Conservation (phyloP, 2,797 vertebrate species). For the Halcyon badia region DNA sequence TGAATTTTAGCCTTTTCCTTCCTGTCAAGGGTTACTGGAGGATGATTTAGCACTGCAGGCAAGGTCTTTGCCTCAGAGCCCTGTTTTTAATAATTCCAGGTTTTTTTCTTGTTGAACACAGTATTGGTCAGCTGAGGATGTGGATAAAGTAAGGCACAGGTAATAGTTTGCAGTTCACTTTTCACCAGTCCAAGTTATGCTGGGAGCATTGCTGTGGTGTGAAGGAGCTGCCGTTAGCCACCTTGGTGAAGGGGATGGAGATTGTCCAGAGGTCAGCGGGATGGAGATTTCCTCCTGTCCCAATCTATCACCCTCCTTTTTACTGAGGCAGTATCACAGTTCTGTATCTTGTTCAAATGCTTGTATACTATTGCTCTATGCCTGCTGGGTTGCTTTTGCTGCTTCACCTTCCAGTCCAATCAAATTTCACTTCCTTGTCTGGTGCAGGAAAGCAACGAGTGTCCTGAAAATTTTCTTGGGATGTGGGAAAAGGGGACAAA, state of each 20-base stretch:
- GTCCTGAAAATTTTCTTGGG: background rate
- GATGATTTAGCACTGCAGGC: background rate
- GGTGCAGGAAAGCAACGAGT: background rate
- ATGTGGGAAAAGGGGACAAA: background rate
- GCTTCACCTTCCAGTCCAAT: background rate
- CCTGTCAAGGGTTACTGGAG: background rate
- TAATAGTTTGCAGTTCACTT: background rate
- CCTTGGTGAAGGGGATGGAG: background rate
- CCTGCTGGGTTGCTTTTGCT: background rate
- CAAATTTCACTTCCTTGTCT: background rate
- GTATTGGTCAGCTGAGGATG: background rate
- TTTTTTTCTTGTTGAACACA: constrained; percentile 19
- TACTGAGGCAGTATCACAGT: background rate
- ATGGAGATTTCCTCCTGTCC: background rate
- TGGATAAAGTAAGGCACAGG: background rate
- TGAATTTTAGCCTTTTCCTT: background rate
- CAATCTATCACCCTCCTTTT: background rate
- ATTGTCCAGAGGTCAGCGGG: background rate
- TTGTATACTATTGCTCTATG: background rate
- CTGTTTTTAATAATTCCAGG: constrained; percentile 29
- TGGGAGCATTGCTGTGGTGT: background rate
- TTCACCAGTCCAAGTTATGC: background rate
- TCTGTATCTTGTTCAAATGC: background rate
- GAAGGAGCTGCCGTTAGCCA: background rate
- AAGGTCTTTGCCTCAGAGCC: background rate